Conservation (phyloP, 2,797 vertebrate species). For the Bucorvus abyssinicus region DNA sequence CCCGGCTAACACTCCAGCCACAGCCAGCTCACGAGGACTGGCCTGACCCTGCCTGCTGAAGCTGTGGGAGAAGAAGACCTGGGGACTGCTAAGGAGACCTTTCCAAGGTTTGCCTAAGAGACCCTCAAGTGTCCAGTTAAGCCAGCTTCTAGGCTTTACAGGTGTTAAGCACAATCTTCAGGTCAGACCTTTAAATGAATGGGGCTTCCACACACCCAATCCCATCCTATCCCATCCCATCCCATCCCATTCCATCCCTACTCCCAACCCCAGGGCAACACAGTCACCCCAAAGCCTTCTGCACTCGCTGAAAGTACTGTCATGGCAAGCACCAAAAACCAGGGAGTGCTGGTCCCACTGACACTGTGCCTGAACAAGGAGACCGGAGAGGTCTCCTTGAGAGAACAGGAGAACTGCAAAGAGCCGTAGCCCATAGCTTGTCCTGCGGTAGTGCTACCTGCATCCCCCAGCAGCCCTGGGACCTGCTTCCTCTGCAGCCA, state of each 20-base stretch:
- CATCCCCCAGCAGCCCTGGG: background rate
- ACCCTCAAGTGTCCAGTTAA: background rate
- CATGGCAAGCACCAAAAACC: background rate
- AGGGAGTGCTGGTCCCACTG: background rate
- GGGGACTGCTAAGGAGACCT: background rate
- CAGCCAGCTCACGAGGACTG: accelerated
- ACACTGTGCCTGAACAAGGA: background rate
- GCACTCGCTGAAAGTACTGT: background rate
- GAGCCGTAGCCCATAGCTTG: accelerated
- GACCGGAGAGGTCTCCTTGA: too few species aligned
- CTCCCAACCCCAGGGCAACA: background rate
- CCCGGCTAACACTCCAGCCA: background rate
- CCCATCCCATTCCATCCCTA: background rate
- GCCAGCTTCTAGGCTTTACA: background rate
- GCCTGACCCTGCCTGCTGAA: background rate
- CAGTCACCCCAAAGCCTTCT: background rate
- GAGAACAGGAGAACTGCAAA: too few species aligned
- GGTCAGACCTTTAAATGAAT: background rate
- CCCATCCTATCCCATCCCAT: background rate
- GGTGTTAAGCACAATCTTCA: background rate
- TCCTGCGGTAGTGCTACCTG: background rate
- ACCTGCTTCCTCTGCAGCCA: background rate
- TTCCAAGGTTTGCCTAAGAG: background rate
- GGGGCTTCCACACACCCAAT: background rate
- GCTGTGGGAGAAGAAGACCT: background rate